These are phyloP conservation scores for Steatocranus sp. DNA, from an alignment of 2,797 vertebrate species.

Conservation along the genomic window DNA sequence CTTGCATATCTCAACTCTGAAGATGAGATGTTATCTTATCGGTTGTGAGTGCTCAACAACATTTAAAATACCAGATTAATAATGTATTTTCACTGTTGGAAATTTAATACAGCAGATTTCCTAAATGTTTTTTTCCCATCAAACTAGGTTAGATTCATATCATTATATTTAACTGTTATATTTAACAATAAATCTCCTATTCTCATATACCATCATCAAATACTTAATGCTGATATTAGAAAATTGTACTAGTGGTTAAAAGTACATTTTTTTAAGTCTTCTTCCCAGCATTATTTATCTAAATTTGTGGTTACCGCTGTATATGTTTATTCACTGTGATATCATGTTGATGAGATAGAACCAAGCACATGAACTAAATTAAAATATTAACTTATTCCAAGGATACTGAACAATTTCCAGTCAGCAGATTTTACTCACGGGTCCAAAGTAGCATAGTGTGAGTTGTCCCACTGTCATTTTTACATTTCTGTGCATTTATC, in stretches of 20 bases:
- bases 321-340: neutral
- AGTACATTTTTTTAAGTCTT: neutral
- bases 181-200: neutral
- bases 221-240: neutral
- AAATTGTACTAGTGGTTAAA: neutral
- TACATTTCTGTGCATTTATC: neutral
- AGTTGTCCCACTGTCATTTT: neutral
- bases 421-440: neutral
- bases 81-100: neutral
- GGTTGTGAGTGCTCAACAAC: neutral
- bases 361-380: neutral
- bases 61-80: neutral
- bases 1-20: neutral
- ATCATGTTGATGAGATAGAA: neutral
- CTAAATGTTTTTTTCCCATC: neutral
- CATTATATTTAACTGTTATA: neutral
- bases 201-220: neutral
- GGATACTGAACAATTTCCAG: neutral
- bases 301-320: neutral
- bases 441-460: neutral
- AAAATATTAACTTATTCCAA: neutral
- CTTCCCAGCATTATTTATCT: neutral
- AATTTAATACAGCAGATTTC: neutral
- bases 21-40: neutral
- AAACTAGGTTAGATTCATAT: neutral